Base-by-base conservation (phyloP, 2,113 vertebrate genomes). In the Entomyzon cyanotis region DNA sequence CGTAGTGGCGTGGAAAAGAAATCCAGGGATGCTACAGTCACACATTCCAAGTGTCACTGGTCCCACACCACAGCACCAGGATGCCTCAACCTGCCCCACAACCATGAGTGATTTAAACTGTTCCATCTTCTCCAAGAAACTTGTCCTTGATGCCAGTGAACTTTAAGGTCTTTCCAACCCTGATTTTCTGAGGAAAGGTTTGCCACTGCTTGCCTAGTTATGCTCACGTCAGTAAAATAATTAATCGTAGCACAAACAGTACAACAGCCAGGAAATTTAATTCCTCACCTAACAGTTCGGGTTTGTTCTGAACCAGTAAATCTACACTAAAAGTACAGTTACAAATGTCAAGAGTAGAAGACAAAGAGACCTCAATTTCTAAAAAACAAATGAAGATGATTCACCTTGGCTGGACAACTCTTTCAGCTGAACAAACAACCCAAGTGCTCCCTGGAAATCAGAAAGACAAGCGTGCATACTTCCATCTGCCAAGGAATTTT, bases 341-440 rank as follows among this genome's bases (percentile, higher is more conserved):
- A 35, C 2, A 31, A 62, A 74, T 10, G 2, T 52, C 22, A 64
- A 74, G 47, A 1, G 21, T 6, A 49, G 49, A 42, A 82, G 62
- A 84, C 46, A 58, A 23, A 84, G 53, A 76, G 47, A 46, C 8
- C 17, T 13, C 9, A 52, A 73, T 42, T 68, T 52, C 24, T n/a
- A 4, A 52, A 56, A 44, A 89, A 58, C 65, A 65, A 39, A 55
- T 9, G 35, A 44, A 82, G 70, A 78, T 67, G 69, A 95, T 90
- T 95, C 86, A 41, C 67, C 53, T 69, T 33, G 13, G 79, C 63
- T 79, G 80, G 58, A 47, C 25, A 37, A 41, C 5, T 31, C 59
- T 56, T 31, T 37, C 92, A 89, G 93, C 93, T 95, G 94, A 80
- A 93, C 63, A 96, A 95, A 87, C 85, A 89, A 84, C 10, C 23